phyloP scores from a whole-genome alignment of 2,888 invertebrate species.

The Conomelus anceps region DNA sequence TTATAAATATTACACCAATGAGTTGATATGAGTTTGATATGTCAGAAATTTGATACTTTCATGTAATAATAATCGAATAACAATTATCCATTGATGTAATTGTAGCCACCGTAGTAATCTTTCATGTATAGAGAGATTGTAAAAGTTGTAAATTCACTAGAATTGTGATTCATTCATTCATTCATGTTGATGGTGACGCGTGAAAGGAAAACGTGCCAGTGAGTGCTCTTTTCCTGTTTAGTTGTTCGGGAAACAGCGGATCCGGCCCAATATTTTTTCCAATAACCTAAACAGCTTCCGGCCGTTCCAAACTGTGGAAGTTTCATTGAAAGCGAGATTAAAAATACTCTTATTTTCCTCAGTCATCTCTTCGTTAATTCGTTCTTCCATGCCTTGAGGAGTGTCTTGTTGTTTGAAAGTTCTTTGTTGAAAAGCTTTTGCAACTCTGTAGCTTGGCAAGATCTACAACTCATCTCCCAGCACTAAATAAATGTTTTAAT shows the following conservation, averaged over 20 bases:
- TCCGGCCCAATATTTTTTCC: neutral
- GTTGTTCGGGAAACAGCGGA: neutral
- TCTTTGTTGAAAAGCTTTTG: neutral
- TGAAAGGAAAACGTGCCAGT: neutral
- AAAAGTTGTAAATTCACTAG: neutral
- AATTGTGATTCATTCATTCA: neutral
- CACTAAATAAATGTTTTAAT: too few relatives aligned
- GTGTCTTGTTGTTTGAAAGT: neutral
- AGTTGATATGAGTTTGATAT: too few relatives aligned
- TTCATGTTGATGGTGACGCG: neutral
- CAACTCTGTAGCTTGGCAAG: neutral
- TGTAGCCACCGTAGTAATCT: neutral
- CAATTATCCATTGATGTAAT: neutral
- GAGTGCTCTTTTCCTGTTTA: neutral
- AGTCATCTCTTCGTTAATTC: neutral
- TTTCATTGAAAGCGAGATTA: neutral
- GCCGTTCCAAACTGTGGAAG: neutral
- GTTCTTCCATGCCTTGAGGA: neutral
- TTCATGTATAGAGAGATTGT: neutral
- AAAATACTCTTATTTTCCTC: neutral
- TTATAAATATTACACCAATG: too few relatives aligned
- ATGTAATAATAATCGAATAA: neutral
- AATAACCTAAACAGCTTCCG: neutral
- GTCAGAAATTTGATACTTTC: too few relatives aligned
- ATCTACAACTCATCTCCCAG: neutral